These are phyloP conservation scores for Ips nitidus DNA, from an alignment of 1,140 invertebrate species.

Conservation along the genomic window DNA sequence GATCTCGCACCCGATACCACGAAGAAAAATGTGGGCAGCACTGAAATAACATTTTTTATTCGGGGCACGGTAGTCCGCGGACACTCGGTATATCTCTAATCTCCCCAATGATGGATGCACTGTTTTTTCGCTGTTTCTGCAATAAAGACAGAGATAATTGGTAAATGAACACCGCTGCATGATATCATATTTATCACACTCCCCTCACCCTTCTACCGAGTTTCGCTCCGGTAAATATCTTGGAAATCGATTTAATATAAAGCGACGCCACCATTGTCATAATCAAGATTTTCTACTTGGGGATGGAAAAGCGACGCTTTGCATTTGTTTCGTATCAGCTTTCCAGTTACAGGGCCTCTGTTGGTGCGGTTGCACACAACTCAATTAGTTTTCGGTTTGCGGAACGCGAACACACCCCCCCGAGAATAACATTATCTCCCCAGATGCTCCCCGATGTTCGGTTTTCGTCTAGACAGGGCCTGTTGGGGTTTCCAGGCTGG, in stretches of 20 bases:
- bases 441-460: conserved; percentile 28
- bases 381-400: conserved; percentile 46
- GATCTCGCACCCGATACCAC: conserved; percentile 22
- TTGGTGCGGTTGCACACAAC: conserved; percentile 40
- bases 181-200: too few relatives aligned
- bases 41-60: conserved; percentile 27
- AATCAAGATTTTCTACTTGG: conserved; percentile 38
- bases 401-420: conserved; percentile 34
- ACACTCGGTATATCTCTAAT: conserved; percentile 17
- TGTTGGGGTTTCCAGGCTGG: background rate
- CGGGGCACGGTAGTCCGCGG: conserved; percentile 12
- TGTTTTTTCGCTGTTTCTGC: background rate
- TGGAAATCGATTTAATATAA: conserved; percentile 31
- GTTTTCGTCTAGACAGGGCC: conserved; percentile 34
- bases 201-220: background rate
- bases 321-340: conserved; percentile 43
- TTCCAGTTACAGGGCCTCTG: conserved; percentile 29
- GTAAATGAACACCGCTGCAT: too few relatives aligned
- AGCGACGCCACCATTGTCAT: conserved; percentile 28
- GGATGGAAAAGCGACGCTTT: conserved; percentile 31
- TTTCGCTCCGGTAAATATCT: conserved; percentile 20
- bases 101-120: conserved; percentile 22
- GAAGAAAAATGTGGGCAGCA: conserved; percentile 25
- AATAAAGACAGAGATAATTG: too few relatives aligned
- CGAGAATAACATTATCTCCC: conserved; percentile 17